Evolutionary conservation across 2,888 invertebrate species (phyloP).

Genomic region (Trachelus iudaicus): DNA sequence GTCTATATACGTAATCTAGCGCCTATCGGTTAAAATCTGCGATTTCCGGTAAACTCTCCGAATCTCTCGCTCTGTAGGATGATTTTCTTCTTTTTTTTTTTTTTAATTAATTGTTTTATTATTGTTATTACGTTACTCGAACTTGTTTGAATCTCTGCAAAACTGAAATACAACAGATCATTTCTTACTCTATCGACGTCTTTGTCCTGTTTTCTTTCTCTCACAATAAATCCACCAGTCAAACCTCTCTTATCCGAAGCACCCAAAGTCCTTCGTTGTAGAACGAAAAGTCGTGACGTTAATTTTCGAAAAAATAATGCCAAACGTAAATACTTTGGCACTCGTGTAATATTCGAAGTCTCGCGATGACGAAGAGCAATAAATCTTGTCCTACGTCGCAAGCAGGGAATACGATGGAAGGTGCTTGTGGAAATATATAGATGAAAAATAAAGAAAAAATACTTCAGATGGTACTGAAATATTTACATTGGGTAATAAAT

Average conservation of each 20-base stretch:
- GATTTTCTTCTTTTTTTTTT: not conserved
- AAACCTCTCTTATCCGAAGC: not conserved
- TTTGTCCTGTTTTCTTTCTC: not conserved
- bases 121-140: constrained; percentile 35
- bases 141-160: constrained; percentile 34
- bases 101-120: constrained; percentile 23
- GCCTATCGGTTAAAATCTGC: not conserved
- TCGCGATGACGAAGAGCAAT: not conserved
- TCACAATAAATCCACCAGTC: not conserved
- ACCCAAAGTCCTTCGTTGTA: fast-evolving
- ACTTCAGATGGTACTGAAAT: not conserved
- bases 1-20: constrained; percentile 8
- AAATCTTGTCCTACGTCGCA: not conserved
- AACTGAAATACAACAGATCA: constrained; percentile 45
- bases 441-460: not conserved
- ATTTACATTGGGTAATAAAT: not conserved
- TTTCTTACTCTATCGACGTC: constrained; percentile 31
- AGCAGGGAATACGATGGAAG: not conserved
- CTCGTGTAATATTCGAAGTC: not conserved
- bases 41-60: not conserved
- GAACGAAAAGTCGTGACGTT: constrained; percentile 8
- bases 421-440: not conserved
- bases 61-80: not conserved
- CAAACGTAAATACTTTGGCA: constrained; percentile 1
- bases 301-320: constrained; percentile 5